These are phyloP conservation scores for Plotosus lineatus DNA, from an alignment of 2,113 vertebrate species.

Conservation along the genomic window DNA sequence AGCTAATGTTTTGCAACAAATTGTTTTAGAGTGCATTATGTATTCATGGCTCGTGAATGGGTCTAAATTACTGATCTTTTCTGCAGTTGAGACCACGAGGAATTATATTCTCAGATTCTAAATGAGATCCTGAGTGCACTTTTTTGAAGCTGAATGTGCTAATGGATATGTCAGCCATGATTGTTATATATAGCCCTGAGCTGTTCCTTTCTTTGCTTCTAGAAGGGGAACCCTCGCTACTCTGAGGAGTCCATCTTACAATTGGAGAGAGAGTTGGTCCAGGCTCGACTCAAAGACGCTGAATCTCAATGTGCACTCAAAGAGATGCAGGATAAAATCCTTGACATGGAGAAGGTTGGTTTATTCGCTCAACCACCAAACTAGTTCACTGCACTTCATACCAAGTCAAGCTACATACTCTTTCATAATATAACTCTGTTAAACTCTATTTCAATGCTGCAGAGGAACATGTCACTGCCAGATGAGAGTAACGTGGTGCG, in stretches of 20 bases:
- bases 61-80: neutral
- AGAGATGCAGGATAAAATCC: slow-evolving; percentile 98
- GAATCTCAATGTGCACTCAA: slow-evolving; percentile 95
- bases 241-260: slow-evolving; percentile 93
- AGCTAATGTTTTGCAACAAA: slow-evolving; percentile 66
- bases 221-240: slow-evolving; percentile 86
- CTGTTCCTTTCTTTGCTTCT: slow-evolving; percentile 6
- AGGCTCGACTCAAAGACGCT: slow-evolving; percentile 92
- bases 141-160: neutral
- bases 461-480: slow-evolving; percentile 91
- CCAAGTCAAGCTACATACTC: neutral
- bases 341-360: slow-evolving; percentile 92
- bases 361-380: neutral
- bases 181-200: neutral
- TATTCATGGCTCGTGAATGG: slow-evolving; percentile 42
- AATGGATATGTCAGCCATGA: neutral
- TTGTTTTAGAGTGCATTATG: slow-evolving; percentile 53
- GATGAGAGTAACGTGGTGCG: slow-evolving; percentile 95
- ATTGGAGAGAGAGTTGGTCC: slow-evolving; percentile 92
- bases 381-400: neutral
- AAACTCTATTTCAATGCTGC: neutral
- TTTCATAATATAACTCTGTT: neutral
- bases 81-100: neutral
- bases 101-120: neutral
- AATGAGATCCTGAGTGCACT: neutral